A percentile compares a stretch with the other conserved stretches of the same genome.
Conservation (phyloP, 2,888 invertebrate species). For the Drosophila mercatorum region DNA sequence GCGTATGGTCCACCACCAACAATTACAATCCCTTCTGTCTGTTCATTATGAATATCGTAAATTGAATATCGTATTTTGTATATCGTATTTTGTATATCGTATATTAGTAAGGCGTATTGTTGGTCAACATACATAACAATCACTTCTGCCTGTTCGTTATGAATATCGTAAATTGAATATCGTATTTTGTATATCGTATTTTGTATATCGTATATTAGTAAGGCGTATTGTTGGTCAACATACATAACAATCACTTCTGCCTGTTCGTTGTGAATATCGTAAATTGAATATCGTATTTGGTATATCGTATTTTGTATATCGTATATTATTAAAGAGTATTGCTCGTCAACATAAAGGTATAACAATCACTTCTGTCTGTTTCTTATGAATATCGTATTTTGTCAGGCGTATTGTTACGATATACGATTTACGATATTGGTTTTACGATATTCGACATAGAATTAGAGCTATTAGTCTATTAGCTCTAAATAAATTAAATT, state of each 20-base stretch:
- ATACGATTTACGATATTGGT: no score
- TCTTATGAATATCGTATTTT: neutral
- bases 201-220: neutral
- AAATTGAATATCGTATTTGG: neutral
- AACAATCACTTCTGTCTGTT: neutral
- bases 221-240: neutral
- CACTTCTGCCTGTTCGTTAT: neutral
- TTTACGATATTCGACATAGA: no score
- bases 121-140: neutral
- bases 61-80: neutral
- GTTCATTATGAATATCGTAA: neutral
- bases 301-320: no score
- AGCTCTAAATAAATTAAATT: no score
- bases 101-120: neutral
- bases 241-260: neutral
- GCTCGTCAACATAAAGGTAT: neutral
- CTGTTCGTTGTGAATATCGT: neutral
- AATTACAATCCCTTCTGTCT: neutral
- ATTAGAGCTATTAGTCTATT: no score
- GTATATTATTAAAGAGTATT: neutral
- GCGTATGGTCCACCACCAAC: neutral
- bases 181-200: neutral
- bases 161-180: neutral
- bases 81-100: neutral
- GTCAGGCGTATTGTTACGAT: no score